Conservation (phyloP, 1,140 invertebrate genomes). For the Bombyx mori region DNA sequence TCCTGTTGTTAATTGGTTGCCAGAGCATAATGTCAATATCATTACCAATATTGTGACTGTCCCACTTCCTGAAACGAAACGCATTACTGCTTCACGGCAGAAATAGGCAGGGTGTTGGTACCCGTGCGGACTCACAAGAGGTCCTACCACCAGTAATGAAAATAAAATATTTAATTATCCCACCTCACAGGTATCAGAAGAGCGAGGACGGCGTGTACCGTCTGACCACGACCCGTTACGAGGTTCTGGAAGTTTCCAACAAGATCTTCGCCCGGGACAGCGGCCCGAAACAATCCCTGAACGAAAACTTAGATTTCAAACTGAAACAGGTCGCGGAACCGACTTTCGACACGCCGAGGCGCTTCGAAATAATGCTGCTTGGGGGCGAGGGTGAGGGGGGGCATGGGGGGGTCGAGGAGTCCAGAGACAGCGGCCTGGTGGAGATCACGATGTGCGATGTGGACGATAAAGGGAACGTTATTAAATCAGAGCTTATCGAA, state of each 20-base stretch:
- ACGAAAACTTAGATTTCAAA: conserved; percentile 50
- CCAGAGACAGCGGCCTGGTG: conserved; percentile 14
- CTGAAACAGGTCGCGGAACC: conserved; percentile 34
- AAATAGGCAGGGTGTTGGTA: no score
- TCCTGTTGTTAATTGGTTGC: no score
- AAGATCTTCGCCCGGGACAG: conserved; percentile 70
- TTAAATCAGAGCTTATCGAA: conserved; percentile 39
- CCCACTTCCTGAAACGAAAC: no score
- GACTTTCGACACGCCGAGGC: conserved; percentile 32
- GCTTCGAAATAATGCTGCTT: conserved; percentile 39
- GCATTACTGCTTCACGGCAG: no score
- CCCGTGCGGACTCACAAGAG: no score
- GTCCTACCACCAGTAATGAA: no score
- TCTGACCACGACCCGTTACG: conserved; percentile 82
- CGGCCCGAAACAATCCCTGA: conserved; percentile 44
- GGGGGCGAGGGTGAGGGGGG: conserved; percentile 9
- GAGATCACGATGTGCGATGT: conserved; percentile 58
- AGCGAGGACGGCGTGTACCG: conserved; percentile 83
- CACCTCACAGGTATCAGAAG: conserved; percentile 73
- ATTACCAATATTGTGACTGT: no score
- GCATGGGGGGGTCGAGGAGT: conserved; percentile 12
- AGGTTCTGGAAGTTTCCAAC: conserved; percentile 81
- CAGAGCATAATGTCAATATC: no score
- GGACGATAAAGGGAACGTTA: conserved; percentile 50
- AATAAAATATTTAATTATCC: no score